These are phyloP conservation scores for Acanthornis magna DNA, from an alignment of 2,797 vertebrate species.

Conservation along the genomic window DNA sequence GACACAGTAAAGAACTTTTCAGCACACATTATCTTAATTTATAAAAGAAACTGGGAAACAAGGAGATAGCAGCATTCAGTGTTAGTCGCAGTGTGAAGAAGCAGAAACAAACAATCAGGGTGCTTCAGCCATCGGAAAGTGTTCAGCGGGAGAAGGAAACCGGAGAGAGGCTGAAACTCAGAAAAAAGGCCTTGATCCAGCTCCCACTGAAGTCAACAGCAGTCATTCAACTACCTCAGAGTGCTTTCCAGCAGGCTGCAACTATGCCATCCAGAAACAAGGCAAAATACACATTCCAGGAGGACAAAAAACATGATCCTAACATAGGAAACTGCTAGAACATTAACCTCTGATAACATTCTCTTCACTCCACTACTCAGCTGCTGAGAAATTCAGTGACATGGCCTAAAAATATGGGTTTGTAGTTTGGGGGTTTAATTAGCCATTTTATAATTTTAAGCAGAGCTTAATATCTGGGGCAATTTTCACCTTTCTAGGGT, in stretches of 20 bases:
- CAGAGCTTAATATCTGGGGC: background rate
- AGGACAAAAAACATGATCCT: slow-evolving; percentile 70
- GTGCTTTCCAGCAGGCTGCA: slow-evolving; percentile 9
- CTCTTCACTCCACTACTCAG: background rate
- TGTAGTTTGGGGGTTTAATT: background rate
- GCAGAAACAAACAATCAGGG: slow-evolving; percentile 48
- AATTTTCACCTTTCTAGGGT: background rate
- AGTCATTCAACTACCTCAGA: background rate
- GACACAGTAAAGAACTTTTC: background rate
- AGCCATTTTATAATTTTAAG: background rate
- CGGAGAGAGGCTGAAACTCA: background rate
- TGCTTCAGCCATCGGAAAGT: slow-evolving; percentile 65
- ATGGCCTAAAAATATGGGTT: background rate
- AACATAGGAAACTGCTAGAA: background rate
- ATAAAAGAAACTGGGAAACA: slow-evolving; percentile 32
- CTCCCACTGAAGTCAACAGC: slow-evolving; percentile 12
- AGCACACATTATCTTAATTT: background rate
- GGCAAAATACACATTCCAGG: slow-evolving; percentile 17
- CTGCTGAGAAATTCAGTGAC: background rate
- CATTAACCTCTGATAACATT: background rate
- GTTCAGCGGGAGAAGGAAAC: slow-evolving; percentile 38
- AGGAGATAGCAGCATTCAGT: slow-evolving; percentile 73
- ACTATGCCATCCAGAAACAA: background rate
- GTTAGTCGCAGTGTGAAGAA: slow-evolving; percentile 71
- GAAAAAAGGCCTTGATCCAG: slow-evolving; percentile 15